Base-by-base conservation (phyloP, 1,140 invertebrate species). In the Stratiolaelaps scimitus region DNA sequence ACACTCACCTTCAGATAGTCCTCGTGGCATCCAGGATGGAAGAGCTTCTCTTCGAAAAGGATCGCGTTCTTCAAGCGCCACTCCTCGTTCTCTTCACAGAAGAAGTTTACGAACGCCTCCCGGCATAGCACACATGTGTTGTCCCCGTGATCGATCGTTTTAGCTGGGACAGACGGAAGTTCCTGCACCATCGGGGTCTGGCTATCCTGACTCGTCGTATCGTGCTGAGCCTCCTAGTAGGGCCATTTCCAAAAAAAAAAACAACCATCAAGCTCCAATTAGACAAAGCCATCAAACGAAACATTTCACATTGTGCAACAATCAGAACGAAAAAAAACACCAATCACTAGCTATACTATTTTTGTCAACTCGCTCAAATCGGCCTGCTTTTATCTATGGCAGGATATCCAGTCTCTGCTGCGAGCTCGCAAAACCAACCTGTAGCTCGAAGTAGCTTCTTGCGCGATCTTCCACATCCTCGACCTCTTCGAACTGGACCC, bases 401-500 rank as follows among this genome's bases (percentile, higher is more conserved):
- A n/a, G n/a, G n/a, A n/a, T n/a, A n/a, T n/a, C n/a, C n/a, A n/a
- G n/a, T n/a, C n/a, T n/a, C n/a, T n/a, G n/a, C n/a, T n/a, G n/a
- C 34, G 34, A 6, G 34, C 5, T 40, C 4, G 10, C 10, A 40
- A 40, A 4, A 40, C 53, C 1, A 17, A 60, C 53, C 23, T 60
- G 53, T 29, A 60, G 26, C 10, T 60, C 53, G 23, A 60, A 60
- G 34, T 60, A 60, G 53, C 53, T 60, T 34, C 53, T 26, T 6
- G 53, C 53, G 26, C 53, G 53, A 60, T 94, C 90, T 72, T 93
- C 90, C 2, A 88, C 74, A 76, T 94, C 90, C 77, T 92, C 89
- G 46, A 94, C 83, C 77, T 95, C 92, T 76, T 93, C 89, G 74
- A 88, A 96, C 71, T 90, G 85, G 71, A 89, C 83, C 93, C 93